Base-by-base conservation (phyloP, 2,113 vertebrate species). In the Pungitius pungitius region DNA sequence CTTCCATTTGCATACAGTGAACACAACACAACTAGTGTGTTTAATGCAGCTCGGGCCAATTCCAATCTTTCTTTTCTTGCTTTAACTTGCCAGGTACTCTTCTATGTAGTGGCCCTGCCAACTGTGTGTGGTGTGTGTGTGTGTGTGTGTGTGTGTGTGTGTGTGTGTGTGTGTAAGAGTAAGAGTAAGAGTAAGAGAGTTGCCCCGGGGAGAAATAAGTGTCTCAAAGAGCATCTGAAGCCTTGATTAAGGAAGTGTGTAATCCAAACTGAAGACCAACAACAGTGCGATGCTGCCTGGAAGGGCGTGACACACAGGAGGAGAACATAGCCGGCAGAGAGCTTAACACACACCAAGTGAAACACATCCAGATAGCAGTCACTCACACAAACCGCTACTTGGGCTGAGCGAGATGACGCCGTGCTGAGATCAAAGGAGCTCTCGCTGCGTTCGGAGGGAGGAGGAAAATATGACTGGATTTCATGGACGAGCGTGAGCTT, bases 251-350 rank as follows among this genome's bases (percentile, higher is more conserved):
- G 52, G 71, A 59, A 70, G 78, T 85, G 78, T 77, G 66, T 85
- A 81, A 81, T 83, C 60, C 62, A 20, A 83, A 62, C 75, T 83
- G 83, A 88, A 76, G 60, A 71, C 74, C 60, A 80, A 80, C 73
- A 77, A 72, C 66, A 72, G 67, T 57, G 55, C 55, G 75, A 70
- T 73, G 40, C 68, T 71, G 80, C 78, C 81, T 81, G 59, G 54
- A 47, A 73, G 75, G 70, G 51, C 39, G 55, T 68, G 71, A 64
- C 72, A 81, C 67, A 78, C 57, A 56, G 26, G 30, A 35, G 56
- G 45, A 66, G 55, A 58, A 77, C 61, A 73, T 37, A 81, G 49
- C 59, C 60, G 64, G 55, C 69, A 69, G 39, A 37, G 72, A 33
- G 74, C 61, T 26, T 18, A 40, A 63, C 51, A 70, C 40, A 75